Base-by-base conservation (phyloP, 2,888 invertebrate genomes). In the Elysia crispata region DNA sequence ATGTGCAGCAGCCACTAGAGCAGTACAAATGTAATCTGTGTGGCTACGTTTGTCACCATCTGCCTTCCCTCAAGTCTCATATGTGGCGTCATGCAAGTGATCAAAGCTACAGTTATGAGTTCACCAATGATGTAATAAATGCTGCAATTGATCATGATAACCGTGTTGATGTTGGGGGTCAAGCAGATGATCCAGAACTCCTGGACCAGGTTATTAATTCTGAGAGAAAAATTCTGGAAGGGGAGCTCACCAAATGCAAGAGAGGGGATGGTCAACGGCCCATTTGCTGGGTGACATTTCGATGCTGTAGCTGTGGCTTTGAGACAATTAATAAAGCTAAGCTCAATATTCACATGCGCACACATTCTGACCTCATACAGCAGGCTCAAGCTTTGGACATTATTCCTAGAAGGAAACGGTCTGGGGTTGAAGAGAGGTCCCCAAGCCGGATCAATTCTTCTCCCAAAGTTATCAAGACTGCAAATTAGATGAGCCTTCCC, bases 41-140 rank as follows among this genome's bases (percentile, higher is more conserved):
- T 84, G 91, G 91, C 60, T 92, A 92, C 80, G 89, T 91, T 6
- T 92, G 91, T 81, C 91, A 92, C 82, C 91, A 92, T 81, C 83
- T 91, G 79, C 91, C 91, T 1, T 91, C 91, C 1, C 85, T 92
- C 28, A 92, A 92, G 82, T 91, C 91, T 0, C 91, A 92, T 85
- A 91, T 92, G 91, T 92, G 91, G 91, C 87, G 91, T 0, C 91
- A 92, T 83, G 90, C 91, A 25, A 89, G 89, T 70, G 90, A 91
- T 77, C 85, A 86, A 57, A 90, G 90, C 84, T 92, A 91, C 84
- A 90, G 89, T 83, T 92, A 91, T 72, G 88, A 90, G 81, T 87
- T 88, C 77, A 91, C 90, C 49, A 91, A 91, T 82, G 90, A 90
- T 78, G 88, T 90, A 66, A 91, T 91, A 76, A 91, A 91, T 82